A percentile compares a stretch with the other conserved stretches of the same genome.
Evolutionary conservation across 2,113 vertebrate genomes (phyloP).

Genomic region (Notothenia rossii): DNA sequence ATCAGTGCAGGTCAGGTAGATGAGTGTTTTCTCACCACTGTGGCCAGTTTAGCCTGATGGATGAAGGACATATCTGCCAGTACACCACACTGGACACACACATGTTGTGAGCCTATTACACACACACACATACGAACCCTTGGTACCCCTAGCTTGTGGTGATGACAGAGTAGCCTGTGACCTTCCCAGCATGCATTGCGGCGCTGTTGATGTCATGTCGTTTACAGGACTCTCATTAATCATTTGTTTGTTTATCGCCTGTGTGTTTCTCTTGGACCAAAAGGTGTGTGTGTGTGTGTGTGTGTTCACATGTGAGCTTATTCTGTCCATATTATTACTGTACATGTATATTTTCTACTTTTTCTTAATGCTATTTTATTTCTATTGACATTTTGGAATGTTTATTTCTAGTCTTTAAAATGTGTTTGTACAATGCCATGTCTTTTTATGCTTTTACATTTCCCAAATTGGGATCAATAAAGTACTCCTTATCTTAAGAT

Average conservation of each 20-base stretch:
- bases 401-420: too few species aligned
- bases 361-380: too few species aligned
- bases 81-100: conserved; percentile 65
- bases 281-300: not conserved
- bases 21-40: conserved; percentile 73
- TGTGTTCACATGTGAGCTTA: conserved; percentile 1
- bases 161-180: conserved; percentile 81
- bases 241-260: conserved; percentile 73
- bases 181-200: conserved; percentile 83
- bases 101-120: not conserved
- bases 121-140: conserved; percentile 25
- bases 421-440: too few species aligned
- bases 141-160: conserved; percentile 46
- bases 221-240: conserved; percentile 93
- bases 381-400: too few species aligned
- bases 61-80: conserved; percentile 83
- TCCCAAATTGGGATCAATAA: too few species aligned
- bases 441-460: too few species aligned
- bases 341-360: too few species aligned
- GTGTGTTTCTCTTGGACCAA: conserved; percentile 13
- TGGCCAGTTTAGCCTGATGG: conserved; percentile 79
- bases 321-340: not conserved
- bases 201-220: conserved; percentile 79
- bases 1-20: conserved; percentile 78
- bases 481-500: too few species aligned